These are phyloP conservation scores for Acleris literana DNA, from an alignment of 2,888 invertebrate species.

Conservation along the genomic window DNA sequence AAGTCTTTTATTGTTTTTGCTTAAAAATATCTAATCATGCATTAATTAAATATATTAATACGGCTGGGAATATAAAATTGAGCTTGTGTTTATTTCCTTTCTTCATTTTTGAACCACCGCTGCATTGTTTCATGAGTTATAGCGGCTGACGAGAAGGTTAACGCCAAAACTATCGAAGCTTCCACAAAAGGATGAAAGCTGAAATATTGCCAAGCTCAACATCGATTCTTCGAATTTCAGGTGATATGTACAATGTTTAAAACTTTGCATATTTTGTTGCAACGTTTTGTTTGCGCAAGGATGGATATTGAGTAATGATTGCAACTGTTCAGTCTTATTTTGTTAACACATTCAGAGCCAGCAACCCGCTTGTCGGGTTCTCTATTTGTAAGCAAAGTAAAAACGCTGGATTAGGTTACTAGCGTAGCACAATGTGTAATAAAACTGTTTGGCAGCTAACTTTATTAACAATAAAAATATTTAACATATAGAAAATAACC, in stretches of 20 bases:
- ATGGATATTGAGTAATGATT: no score
- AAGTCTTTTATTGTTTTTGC: no score
- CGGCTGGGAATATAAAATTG: slow-evolving; percentile 46
- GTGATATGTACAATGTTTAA: slow-evolving; percentile 51
- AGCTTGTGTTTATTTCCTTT: slow-evolving; percentile 63
- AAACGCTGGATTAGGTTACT: no score
- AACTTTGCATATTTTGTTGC: slow-evolving; percentile 41
- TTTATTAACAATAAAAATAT: no score
- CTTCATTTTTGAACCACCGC: slow-evolving; percentile 69
- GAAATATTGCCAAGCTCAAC: slow-evolving; percentile 50
- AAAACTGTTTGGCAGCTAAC: no score
- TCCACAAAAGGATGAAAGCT: slow-evolving; percentile 55
- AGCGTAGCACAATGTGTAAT: no score
- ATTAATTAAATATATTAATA: slow-evolving; percentile 22
- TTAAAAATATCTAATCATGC: background rate
- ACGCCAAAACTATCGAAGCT: slow-evolving; percentile 60
- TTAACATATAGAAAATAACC: no score
- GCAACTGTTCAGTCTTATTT: no score
- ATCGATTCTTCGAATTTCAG: slow-evolving; percentile 57
- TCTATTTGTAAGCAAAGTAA: no score
- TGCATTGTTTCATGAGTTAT: slow-evolving; percentile 76
- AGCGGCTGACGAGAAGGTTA: slow-evolving; percentile 62
- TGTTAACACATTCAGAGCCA: no score
- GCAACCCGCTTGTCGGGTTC: no score
- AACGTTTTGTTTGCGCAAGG: slow-evolving; percentile 14